A percentile compares a stretch with the other conserved stretches of the same genome.
Evolutionary conservation across 2,113 vertebrate genomes (phyloP).

Genomic region (Orientallactaga bullata): DNA sequence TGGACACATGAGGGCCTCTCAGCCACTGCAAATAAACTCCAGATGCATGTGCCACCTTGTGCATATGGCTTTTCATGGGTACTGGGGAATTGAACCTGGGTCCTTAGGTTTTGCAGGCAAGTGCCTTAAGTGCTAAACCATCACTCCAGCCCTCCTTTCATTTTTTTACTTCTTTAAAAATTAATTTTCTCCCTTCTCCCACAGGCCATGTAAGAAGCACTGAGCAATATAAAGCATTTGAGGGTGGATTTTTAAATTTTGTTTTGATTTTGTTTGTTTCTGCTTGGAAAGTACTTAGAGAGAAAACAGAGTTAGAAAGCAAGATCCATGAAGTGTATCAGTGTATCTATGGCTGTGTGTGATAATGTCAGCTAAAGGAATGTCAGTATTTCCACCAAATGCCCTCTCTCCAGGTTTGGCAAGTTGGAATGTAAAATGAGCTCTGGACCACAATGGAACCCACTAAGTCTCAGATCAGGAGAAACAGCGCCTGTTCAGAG

Average conservation of each 20-base stretch:
- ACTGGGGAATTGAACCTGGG: no score
- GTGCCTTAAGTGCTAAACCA: no score
- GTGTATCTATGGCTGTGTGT: conserved; percentile 50
- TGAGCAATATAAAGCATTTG: not conserved
- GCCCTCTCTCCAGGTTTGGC: conserved; percentile 58
- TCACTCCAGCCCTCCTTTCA: no score
- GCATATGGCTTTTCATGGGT: no score
- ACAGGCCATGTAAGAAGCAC: not conserved
- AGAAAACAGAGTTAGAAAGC: not conserved
- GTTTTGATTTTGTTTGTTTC: not conserved
- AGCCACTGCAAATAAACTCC: no score
- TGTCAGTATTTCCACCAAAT: conserved; percentile 64
- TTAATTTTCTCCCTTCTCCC: not conserved
- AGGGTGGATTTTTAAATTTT: not conserved
- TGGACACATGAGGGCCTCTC: no score
- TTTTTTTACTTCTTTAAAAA: not conserved
- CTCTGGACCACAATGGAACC: conserved; percentile 33
- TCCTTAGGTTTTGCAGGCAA: no score
- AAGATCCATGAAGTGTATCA: conserved; percentile 34
- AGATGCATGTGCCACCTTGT: no score
- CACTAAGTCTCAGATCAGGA: not conserved
- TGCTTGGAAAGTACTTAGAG: conserved; percentile 9
- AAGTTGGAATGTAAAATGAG: conserved; percentile 63
- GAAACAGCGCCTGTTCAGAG: not conserved
- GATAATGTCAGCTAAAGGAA: conserved; percentile 57